Conservation (phyloP, 2,113 vertebrate species). For the Nettapus auritus region DNA sequence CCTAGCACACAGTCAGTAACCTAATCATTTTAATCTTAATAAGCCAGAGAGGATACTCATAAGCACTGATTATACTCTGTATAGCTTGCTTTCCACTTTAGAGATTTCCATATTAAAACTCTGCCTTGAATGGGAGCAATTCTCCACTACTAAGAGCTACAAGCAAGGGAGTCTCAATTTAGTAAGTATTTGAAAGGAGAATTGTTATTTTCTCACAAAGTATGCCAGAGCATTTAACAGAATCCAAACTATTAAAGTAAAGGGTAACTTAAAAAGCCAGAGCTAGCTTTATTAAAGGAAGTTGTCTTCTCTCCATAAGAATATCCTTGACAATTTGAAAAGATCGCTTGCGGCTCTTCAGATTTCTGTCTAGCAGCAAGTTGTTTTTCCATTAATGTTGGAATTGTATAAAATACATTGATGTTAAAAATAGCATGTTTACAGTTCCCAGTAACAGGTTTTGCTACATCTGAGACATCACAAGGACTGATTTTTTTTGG, state of each 20-base stretch:
- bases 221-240: background rate
- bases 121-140: background rate
- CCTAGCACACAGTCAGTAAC: background rate
- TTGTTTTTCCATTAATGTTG: background rate
- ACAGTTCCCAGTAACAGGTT: background rate
- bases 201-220: background rate
- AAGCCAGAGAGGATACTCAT: conserved; percentile 1
- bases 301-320: background rate
- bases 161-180: background rate
- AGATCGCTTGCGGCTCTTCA: background rate
- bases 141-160: background rate
- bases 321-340: background rate
- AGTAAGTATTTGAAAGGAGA: conserved; percentile 3
- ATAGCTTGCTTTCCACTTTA: conserved; percentile 8
- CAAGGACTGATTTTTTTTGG: background rate
- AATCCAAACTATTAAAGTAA: conserved; percentile 14
- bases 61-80: background rate
- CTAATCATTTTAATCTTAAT: conserved; percentile 49
- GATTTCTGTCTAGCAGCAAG: background rate
- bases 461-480: background rate
- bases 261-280: background rate
- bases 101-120: conserved; percentile 39
- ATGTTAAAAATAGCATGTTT: background rate
- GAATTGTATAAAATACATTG: background rate
- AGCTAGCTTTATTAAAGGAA: background rate